A percentile compares a stretch with the other conserved stretches of the same genome.
Evolutionary conservation across 2,888 invertebrate species (phyloP).

Genomic region (Chaetogeoica ovagalla): DNA sequence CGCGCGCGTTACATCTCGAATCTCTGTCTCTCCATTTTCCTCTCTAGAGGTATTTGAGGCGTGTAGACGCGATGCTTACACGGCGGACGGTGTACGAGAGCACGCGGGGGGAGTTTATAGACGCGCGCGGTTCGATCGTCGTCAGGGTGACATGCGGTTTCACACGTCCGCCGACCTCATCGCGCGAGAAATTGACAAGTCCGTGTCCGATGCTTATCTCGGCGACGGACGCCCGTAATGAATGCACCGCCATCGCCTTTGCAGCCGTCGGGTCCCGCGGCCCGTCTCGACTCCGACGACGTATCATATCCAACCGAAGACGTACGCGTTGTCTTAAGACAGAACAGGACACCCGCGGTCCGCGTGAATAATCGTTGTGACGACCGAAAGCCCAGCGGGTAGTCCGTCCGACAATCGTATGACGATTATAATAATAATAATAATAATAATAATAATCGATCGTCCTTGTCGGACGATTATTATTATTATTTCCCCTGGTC

Average conservation of each 20-base stretch:
- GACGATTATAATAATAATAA: slow-evolving; percentile 37
- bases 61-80: too few relatives aligned
- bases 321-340: slow-evolving; percentile 28
- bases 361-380: slow-evolving; percentile 41
- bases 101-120: too few relatives aligned
- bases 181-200: slow-evolving; percentile 37
- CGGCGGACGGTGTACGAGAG: too few relatives aligned
- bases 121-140: background rate
- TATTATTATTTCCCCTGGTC: background rate
- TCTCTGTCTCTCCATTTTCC: too few relatives aligned
- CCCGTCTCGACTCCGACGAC: too few relatives aligned
- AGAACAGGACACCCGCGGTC: slow-evolving; percentile 45
- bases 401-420: slow-evolving; percentile 19
- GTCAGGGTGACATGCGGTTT: slow-evolving; percentile 22
- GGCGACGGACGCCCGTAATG: background rate
- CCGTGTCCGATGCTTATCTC: slow-evolving; percentile 32
- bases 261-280: too few relatives aligned
- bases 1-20: too few relatives aligned
- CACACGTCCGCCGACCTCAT: slow-evolving; percentile 26
- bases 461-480: slow-evolving; percentile 37
- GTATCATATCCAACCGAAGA: background rate
- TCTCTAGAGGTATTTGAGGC: too few relatives aligned
- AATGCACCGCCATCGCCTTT: too few relatives aligned
- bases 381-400: slow-evolving; percentile 31
- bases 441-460: slow-evolving; percentile 9